phyloP scores from a whole-genome alignment of 2,888 invertebrate species.

The Ischnus inquisitorius region DNA sequence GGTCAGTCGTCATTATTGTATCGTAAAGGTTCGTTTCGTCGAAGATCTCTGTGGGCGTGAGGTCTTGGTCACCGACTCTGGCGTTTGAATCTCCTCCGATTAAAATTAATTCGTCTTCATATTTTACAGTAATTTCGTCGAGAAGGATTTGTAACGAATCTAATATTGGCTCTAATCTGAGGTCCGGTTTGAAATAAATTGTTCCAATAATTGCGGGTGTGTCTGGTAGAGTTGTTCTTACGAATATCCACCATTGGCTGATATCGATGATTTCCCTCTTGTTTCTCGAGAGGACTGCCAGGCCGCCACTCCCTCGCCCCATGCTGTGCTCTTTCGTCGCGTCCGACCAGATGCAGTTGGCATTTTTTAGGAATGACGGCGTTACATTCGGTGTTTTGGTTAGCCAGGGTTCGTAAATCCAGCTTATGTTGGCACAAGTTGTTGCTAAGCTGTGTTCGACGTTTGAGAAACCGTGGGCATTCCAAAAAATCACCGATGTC shows the following conservation, averaged over 20 bases:
- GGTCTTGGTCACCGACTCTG: neutral
- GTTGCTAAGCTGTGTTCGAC: neutral
- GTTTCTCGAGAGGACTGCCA: neutral
- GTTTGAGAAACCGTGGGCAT: constrained; percentile 17
- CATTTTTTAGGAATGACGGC: neutral
- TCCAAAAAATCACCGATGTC: constrained; percentile 18
- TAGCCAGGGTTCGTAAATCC: constrained; percentile 8
- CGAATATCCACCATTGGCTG: neutral
- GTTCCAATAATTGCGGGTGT: neutral
- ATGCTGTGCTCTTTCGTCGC: constrained; percentile 2
- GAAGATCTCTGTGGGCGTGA: neutral
- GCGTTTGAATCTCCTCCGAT: neutral
- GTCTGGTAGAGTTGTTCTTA: constrained; percentile 4
- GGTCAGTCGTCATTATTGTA: neutral
- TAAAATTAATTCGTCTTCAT: neutral
- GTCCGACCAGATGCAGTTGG: constrained; percentile 28
- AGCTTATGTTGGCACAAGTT: neutral
- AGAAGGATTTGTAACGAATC: neutral
- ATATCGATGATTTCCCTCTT: neutral
- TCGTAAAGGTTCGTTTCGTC: neutral
- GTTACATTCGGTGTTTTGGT: neutral
- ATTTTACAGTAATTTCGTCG: neutral
- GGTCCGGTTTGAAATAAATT: neutral
- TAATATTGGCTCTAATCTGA: neutral
- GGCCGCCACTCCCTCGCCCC: constrained; percentile 18